phyloP scores from a whole-genome alignment of 1,140 invertebrate species.

The Littorina saxatilis region DNA sequence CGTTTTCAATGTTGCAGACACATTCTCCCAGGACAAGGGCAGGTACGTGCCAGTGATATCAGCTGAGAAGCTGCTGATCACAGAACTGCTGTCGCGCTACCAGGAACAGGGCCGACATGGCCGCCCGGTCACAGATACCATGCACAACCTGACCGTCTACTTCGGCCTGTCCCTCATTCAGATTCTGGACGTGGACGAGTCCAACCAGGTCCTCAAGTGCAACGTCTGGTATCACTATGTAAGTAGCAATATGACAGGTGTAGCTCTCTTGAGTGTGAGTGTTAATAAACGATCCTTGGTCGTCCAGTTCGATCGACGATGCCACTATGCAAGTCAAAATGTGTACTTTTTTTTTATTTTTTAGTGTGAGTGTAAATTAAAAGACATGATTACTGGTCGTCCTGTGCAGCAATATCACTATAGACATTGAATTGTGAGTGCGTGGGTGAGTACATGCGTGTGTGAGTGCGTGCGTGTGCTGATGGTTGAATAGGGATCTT shows the following conservation, averaged over 20 bases:
- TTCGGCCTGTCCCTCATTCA: constrained; percentile 75
- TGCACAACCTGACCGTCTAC: constrained; percentile 68
- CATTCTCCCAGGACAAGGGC: not conserved
- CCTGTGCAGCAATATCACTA: no score
- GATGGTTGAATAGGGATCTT: not conserved
- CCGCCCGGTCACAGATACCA: constrained; percentile 72
- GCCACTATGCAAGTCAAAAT: no score
- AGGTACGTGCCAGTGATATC: constrained; percentile 4
- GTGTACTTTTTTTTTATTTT: no score
- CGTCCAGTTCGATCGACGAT: no score
- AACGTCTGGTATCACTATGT: constrained; percentile 74
- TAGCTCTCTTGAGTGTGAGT: no score
- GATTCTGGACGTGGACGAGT: constrained; percentile 75
- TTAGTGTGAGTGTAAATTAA: no score
- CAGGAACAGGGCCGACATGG: constrained; percentile 67
- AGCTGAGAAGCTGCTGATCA: constrained; percentile 73
- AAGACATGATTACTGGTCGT: no score
- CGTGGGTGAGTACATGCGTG: not conserved
- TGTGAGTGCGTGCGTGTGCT: not conserved
- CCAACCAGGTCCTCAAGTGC: constrained; percentile 73
- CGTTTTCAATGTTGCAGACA: no score
- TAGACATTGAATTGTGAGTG: not conserved
- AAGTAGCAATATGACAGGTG: no score
- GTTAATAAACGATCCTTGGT: no score
- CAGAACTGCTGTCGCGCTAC: constrained; percentile 72